phyloP scores from a whole-genome alignment of 2,797 vertebrate genomes.

The Xyrichtys novacula region DNA sequence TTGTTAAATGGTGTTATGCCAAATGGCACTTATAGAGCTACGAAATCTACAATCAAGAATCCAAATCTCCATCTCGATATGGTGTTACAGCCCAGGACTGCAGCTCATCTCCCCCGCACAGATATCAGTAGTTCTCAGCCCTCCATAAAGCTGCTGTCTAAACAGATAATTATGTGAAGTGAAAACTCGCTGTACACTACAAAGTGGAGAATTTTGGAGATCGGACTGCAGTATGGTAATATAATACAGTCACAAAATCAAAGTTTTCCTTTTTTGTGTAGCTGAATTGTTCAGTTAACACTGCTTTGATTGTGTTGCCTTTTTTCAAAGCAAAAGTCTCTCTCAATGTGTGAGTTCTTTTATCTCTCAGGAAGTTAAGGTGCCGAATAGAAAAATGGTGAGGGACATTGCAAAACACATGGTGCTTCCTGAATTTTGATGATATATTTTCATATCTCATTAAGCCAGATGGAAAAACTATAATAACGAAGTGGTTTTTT shows the following conservation, averaged over 20 bases:
- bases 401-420: conserved; percentile 37
- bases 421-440: conserved; percentile 44
- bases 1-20: conserved; percentile 29
- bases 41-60: conserved; percentile 36
- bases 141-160: conserved; percentile 19
- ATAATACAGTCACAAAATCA: conserved; percentile 18
- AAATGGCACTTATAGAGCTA: conserved; percentile 34
- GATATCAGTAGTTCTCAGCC: conserved; percentile 26
- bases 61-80: conserved; percentile 24
- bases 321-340: conserved; percentile 30
- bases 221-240: conserved; percentile 16
- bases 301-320: conserved; percentile 28
- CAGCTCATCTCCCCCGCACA: conserved; percentile 42
- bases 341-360: conserved; percentile 32
- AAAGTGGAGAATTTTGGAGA: conserved; percentile 13
- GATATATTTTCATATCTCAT: conserved; percentile 42
- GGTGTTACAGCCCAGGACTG: conserved; percentile 64
- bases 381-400: conserved; percentile 24
- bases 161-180: conserved; percentile 19
- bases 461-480: conserved; percentile 31
- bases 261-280: conserved; percentile 21
- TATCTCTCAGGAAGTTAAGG: conserved; percentile 63
- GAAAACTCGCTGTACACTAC: conserved; percentile 7
- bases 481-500: conserved; percentile 20
- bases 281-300: conserved; percentile 35